Percentiles rank a stretch among this genome's conserved stretches.
These are phyloP conservation scores for Copidosoma floridanum DNA, from an alignment of 1,140 invertebrate species.

Conservation along the genomic window DNA sequence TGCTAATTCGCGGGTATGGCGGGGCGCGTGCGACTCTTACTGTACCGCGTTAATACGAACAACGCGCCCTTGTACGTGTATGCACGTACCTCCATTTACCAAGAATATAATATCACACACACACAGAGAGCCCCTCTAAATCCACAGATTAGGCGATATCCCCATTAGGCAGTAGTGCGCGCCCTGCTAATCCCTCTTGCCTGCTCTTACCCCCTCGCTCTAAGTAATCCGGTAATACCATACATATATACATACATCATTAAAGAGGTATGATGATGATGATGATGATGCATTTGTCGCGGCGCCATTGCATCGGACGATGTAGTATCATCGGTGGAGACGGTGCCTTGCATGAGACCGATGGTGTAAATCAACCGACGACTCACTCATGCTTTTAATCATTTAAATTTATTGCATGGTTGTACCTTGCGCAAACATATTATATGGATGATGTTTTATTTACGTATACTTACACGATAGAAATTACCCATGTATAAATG, in stretches of 20 bases:
- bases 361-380: too few species aligned
- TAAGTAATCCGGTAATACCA: constrained; percentile 20
- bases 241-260: constrained; percentile 6
- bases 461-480: too few species aligned
- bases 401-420: too few species aligned
- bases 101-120: background rate
- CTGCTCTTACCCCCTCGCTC: background rate
- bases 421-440: too few species aligned
- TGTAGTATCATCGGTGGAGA: constrained; percentile 19
- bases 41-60: constrained; percentile 8
- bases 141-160: constrained; percentile 17
- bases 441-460: too few species aligned
- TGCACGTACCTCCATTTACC: too few species aligned
- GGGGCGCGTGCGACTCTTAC: background rate
- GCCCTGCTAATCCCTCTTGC: background rate
- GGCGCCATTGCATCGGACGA: background rate
- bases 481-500: too few species aligned
- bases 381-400: too few species aligned
- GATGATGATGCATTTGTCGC: too few species aligned
- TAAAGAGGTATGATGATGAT: too few species aligned
- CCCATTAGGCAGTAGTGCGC: constrained; percentile 14
- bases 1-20: constrained; percentile 16
- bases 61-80: background rate
- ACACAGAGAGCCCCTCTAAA: constrained; percentile 10
- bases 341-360: too few species aligned